Evolutionary conservation across 1,140 invertebrate genomes (phyloP).

Genomic region (Octopus bimaculoides): DNA sequence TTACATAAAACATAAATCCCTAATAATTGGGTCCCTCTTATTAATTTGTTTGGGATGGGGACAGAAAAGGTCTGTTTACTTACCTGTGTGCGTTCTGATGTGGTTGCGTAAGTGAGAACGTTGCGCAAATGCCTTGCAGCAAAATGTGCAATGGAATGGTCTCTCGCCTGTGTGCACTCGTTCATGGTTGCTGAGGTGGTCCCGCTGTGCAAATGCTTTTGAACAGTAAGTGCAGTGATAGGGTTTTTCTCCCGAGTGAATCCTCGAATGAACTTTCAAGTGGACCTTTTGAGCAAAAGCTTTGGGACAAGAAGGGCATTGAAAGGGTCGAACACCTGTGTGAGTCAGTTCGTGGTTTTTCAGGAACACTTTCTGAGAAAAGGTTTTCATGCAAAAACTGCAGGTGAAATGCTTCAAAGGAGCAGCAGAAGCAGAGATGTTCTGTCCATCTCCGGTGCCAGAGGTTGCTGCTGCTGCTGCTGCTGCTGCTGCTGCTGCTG

Average conservation of each 20-base stretch:
- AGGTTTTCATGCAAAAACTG: slow-evolving; percentile 16
- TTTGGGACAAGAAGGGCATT: slow-evolving; percentile 19
- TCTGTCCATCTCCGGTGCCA: slow-evolving; percentile 23
- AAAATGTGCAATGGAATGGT: slow-evolving; percentile 36
- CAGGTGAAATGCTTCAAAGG: slow-evolving; percentile 17
- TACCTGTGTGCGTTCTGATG: slow-evolving; percentile 71
- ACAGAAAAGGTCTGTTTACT: neutral
- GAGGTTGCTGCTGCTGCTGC: slow-evolving; percentile 60
- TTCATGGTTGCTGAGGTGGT: slow-evolving; percentile 24
- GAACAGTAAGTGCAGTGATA: slow-evolving; percentile 41
- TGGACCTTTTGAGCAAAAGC: slow-evolving; percentile 17
- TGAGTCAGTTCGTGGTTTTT: slow-evolving; percentile 18
- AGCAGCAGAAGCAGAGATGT: neutral
- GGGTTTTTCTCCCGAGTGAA: slow-evolving; percentile 46
- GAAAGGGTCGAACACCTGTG: slow-evolving; percentile 15
- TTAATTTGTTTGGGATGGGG: too few species aligned
- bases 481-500: slow-evolving; percentile 13
- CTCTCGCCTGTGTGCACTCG: slow-evolving; percentile 38
- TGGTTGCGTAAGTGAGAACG: slow-evolving; percentile 83
- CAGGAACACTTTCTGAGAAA: slow-evolving; percentile 16
- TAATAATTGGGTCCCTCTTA: too few species aligned
- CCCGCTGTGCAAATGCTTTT: slow-evolving; percentile 30
- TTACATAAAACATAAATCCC: too few species aligned
- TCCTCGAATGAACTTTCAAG: slow-evolving; percentile 29
- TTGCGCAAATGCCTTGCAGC: slow-evolving; percentile 46